Conservation (phyloP, 2,113 vertebrate species). For the Leptobrachium ailaonicum region DNA sequence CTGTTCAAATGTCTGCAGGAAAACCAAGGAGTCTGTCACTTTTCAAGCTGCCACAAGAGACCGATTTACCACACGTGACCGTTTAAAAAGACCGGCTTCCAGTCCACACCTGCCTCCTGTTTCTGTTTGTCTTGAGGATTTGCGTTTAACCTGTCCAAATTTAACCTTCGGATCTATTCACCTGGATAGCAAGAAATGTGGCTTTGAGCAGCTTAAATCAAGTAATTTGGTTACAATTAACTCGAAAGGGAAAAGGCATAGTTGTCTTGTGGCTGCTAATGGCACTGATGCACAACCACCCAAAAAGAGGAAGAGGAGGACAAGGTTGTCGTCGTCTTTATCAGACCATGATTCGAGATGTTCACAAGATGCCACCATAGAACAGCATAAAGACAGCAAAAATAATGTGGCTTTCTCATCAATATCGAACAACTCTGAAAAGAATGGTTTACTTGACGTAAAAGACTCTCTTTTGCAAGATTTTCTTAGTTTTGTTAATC, state of each 20-base stretch:
- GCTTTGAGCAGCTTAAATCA: neutral
- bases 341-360: neutral
- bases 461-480: constrained; percentile 78
- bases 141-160: constrained; percentile 68
- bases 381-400: neutral
- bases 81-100: constrained; percentile 70
- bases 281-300: neutral
- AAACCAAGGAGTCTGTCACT: constrained; percentile 62
- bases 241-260: neutral
- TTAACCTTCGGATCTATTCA: constrained; percentile 58
- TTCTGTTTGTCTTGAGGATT: constrained; percentile 75
- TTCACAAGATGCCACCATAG: neutral
- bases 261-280: neutral
- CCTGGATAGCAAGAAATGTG: constrained; percentile 52
- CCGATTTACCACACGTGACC: constrained; percentile 70
- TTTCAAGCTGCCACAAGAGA: constrained; percentile 71
- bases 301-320: neutral
- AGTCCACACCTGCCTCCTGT: constrained; percentile 65
- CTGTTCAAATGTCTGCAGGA: constrained; percentile 62
- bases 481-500: constrained; percentile 85
- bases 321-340: neutral
- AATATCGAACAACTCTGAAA: constrained; percentile 52
- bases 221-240: constrained; percentile 12
- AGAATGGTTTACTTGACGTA: constrained; percentile 36
- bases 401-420: neutral